Evolutionary conservation across 53 echinoderm and acorn worm species (phyloP).

Genomic region (Henricia sp.): DNA sequence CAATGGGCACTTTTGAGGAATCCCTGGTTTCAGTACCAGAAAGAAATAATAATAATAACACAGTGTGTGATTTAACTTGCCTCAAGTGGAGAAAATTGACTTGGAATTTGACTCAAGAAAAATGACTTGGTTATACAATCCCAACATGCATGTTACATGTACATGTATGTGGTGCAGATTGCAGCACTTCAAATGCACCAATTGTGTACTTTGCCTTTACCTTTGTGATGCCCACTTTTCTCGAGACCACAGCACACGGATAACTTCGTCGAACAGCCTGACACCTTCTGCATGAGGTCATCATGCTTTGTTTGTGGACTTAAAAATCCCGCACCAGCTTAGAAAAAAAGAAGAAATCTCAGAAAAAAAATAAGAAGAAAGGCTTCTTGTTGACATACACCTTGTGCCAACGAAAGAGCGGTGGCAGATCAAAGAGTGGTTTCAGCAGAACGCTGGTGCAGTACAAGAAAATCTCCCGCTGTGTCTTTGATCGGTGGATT

Average conservation of each 20-base stretch:
- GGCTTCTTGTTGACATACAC: conserved; percentile 35
- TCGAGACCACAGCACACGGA: conserved; percentile 6
- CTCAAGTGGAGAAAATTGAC: no score
- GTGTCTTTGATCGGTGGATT: neutral
- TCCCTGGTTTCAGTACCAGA: no score
- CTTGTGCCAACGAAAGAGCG: conserved; percentile 47
- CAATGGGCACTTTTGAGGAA: no score
- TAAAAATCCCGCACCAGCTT: neutral
- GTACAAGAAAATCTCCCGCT: conserved; percentile 28
- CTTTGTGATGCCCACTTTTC: no score
- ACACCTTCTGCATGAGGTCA: conserved; percentile 43
- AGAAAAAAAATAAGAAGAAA: neutral
- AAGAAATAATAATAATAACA: no score
- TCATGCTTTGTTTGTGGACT: conserved; percentile 16
- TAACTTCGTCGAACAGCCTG: conserved; percentile 49
- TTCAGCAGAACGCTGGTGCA: conserved; percentile 1
- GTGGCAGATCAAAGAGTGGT: conserved; percentile 31
- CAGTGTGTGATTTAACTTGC: no score
- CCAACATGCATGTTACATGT: no score
- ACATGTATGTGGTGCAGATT: no score
- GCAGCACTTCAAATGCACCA: no score
- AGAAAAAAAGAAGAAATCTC: neutral
- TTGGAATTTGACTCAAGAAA: no score
- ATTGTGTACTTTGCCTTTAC: no score
- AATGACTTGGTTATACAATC: no score